These are phyloP conservation scores for Atopsyche davidsoni DNA, from an alignment of 1,140 invertebrate genomes.

Conservation along the genomic window DNA sequence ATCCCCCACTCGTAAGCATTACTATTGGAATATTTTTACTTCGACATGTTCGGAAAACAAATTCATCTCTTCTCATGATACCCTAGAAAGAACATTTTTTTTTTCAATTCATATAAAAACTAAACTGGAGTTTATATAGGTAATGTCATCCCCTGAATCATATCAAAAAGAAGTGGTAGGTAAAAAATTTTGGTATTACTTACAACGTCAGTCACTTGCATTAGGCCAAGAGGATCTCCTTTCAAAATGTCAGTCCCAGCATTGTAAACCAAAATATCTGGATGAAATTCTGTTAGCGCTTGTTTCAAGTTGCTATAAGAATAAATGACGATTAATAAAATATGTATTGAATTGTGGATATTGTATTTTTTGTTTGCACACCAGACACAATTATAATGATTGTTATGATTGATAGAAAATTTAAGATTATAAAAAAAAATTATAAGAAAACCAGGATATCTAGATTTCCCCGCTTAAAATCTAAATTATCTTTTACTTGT, in stretches of 20 bases:
- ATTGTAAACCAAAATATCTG: slow-evolving; percentile 80
- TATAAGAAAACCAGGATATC: too few species aligned
- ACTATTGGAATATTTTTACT: slow-evolving; percentile 66
- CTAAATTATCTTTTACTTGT: too few species aligned
- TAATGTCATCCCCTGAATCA: too few species aligned
- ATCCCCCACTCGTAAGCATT: slow-evolving; percentile 86
- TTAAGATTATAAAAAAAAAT: too few species aligned
- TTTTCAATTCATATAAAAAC: slow-evolving; percentile 11
- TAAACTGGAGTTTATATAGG: slow-evolving; percentile 6
- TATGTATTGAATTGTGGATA: too few species aligned
- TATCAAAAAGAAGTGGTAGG: neutral
- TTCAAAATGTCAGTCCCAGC: slow-evolving; percentile 80
- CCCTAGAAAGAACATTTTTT: slow-evolving; percentile 51
- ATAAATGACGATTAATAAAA: slow-evolving; percentile 14
- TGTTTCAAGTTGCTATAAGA: slow-evolving; percentile 54
- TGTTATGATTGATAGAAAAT: slow-evolving; percentile 11
- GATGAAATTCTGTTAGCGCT: slow-evolving; percentile 66
- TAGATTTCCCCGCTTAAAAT: too few species aligned
- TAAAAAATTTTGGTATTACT: slow-evolving; percentile 32
- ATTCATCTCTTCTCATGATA: slow-evolving; percentile 73
- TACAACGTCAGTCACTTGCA: slow-evolving; percentile 61
- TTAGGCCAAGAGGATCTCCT: slow-evolving; percentile 68
- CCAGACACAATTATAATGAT: too few species aligned
- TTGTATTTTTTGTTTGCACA: too few species aligned
- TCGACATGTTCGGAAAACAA: slow-evolving; percentile 69